These are phyloP conservation scores for Sterrhoptilus dennistouni DNA, from an alignment of 2,113 vertebrate genomes.

Conservation along the genomic window DNA sequence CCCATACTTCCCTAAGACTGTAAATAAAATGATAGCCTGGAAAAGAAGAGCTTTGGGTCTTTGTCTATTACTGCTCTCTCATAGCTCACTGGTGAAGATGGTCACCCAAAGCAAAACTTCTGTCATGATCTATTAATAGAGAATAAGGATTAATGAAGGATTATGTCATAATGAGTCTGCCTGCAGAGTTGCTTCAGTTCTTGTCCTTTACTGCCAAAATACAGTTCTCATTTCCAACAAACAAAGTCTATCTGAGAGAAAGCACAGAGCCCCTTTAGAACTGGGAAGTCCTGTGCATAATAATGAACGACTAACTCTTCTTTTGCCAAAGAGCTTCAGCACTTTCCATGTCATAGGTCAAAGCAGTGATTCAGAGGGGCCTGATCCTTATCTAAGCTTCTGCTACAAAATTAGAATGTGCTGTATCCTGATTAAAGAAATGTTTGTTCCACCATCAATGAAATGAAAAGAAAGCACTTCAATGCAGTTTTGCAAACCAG, in stretches of 20 bases:
- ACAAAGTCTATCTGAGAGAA: constrained; percentile 90
- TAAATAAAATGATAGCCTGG: constrained; percentile 11
- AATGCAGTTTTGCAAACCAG: constrained; percentile 79
- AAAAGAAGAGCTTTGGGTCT: constrained; percentile 46
- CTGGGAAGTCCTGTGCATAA: constrained; percentile 84
- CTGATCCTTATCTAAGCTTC: constrained; percentile 90
- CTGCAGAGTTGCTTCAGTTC: constrained; percentile 77
- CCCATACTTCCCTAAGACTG: background rate
- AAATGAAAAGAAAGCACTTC: constrained; percentile 79
- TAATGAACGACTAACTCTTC: constrained; percentile 86
- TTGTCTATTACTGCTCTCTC: constrained; percentile 36
- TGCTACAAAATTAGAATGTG: constrained; percentile 80
- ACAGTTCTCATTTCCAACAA: constrained; percentile 88
- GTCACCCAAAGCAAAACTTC: constrained; percentile 76
- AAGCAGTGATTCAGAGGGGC: constrained; percentile 82
- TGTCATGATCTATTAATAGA: constrained; percentile 86
- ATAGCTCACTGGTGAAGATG: constrained; percentile 66
- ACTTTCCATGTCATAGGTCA: constrained; percentile 89
- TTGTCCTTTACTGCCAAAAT: constrained; percentile 87
- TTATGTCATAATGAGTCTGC: constrained; percentile 87
- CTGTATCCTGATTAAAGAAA: constrained; percentile 90
- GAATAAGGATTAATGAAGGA: constrained; percentile 84
- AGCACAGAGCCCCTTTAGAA: constrained; percentile 82
- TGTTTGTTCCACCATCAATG: constrained; percentile 86
- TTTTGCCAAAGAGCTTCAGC: constrained; percentile 81